Conservation (phyloP, 2,797 vertebrate genomes). For the Pantherophis alleghaniensis region DNA sequence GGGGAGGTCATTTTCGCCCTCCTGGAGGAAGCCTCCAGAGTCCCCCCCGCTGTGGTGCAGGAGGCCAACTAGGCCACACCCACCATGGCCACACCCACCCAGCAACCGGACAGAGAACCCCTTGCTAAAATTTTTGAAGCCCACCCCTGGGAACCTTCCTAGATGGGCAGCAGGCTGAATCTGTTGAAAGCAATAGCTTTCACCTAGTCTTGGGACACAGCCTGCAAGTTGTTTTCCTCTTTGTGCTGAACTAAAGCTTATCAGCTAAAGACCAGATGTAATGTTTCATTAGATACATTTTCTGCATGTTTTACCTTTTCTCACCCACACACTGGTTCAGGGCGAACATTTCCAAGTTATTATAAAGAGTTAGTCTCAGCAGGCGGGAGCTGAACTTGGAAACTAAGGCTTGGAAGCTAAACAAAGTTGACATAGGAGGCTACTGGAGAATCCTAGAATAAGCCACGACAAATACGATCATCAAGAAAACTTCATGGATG, state of each 20-base stretch:
- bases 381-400: not conserved
- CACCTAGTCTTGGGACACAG: not conserved
- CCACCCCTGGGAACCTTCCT: too few species aligned
- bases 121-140: too few species aligned
- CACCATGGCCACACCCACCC: too few species aligned
- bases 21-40: too few species aligned
- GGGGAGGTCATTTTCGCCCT: too few species aligned
- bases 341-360: not conserved
- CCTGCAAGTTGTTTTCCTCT: not conserved
- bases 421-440: not conserved
- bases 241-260: not conserved
- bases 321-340: not conserved
- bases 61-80: too few species aligned
- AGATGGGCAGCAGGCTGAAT: not conserved
- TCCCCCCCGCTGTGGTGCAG: too few species aligned
- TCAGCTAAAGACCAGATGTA: not conserved
- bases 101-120: too few species aligned
- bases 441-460: not conserved
- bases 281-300: not conserved
- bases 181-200: not conserved
- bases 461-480: not conserved
- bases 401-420: not conserved
- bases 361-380: not conserved
- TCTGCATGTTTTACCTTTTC: not conserved
- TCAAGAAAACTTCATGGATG: not conserved